Conservation (phyloP, 2,113 vertebrate genomes). For the Chitala chitala region DNA sequence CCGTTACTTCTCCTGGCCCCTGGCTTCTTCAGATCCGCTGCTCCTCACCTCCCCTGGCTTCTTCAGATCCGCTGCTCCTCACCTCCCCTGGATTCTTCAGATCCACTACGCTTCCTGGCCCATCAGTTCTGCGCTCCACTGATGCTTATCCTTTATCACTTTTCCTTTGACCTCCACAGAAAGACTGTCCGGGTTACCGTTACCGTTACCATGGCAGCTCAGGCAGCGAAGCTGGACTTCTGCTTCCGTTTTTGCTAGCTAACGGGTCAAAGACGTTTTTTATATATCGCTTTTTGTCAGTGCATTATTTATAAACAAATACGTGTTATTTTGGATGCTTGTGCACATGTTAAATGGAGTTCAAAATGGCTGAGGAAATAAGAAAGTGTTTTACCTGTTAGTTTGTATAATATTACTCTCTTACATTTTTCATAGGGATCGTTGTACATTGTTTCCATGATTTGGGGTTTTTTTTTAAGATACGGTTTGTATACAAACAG, state of each 20-base stretch:
- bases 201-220: no score
- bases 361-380: neutral
- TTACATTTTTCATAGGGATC: neutral
- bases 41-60: no score
- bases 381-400: neutral
- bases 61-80: no score
- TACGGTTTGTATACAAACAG: slow-evolving; percentile 2
- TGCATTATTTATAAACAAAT: slow-evolving; percentile 1
- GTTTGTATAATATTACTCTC: neutral
- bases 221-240: slow-evolving; percentile 62
- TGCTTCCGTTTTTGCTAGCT: slow-evolving; percentile 16
- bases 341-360: neutral
- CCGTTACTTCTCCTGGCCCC: no score
- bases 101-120: no score
- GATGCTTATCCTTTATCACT: no score
- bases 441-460: slow-evolving; percentile 6
- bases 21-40: no score
- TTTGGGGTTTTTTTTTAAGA: slow-evolving; percentile 1
- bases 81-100: no score
- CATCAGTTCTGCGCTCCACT: no score
- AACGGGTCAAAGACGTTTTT: no score
- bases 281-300: slow-evolving; percentile 20
- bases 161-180: no score
- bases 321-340: neutral
- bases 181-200: no score